phyloP scores from a whole-genome alignment of 1,140 invertebrate genomes.

The Stegodyphus mimosarum region DNA sequence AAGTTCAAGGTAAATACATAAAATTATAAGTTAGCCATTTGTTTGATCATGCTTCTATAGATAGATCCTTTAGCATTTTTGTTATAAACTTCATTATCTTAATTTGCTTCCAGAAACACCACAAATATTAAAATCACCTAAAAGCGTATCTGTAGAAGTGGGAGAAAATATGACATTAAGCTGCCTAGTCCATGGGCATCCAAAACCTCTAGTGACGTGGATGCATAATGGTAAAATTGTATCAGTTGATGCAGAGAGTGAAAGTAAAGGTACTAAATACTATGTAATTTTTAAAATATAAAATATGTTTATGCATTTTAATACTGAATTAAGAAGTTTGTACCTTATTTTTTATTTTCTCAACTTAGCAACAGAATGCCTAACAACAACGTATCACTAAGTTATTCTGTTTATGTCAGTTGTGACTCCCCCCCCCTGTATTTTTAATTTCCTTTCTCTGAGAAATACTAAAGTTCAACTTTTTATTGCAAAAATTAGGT shows the following conservation, averaged over 20 bases:
- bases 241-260: slow-evolving; percentile 9
- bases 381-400: no score
- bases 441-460: no score
- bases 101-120: slow-evolving; percentile 71
- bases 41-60: no score
- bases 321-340: no score
- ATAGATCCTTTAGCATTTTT: neutral
- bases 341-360: no score
- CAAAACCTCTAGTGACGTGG: slow-evolving; percentile 82
- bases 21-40: neutral
- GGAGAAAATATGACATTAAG: slow-evolving; percentile 75
- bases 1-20: slow-evolving; percentile 65
- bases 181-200: slow-evolving; percentile 77
- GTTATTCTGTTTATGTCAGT: no score
- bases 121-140: slow-evolving; percentile 72
- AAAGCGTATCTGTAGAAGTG: slow-evolving; percentile 74
- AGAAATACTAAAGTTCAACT: no score
- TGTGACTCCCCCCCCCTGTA: no score
- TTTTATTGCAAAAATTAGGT: no score
- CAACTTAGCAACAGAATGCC: no score
- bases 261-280: slow-evolving; percentile 10
- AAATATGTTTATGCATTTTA: no score
- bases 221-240: slow-evolving; percentile 78
- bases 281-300: no score
- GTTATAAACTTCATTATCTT: neutral